Percentiles rank a stretch among this genome's conserved stretches.
Evolutionary conservation across 2,888 invertebrate species (phyloP).

Genomic region (Himalopsyche japonica): DNA sequence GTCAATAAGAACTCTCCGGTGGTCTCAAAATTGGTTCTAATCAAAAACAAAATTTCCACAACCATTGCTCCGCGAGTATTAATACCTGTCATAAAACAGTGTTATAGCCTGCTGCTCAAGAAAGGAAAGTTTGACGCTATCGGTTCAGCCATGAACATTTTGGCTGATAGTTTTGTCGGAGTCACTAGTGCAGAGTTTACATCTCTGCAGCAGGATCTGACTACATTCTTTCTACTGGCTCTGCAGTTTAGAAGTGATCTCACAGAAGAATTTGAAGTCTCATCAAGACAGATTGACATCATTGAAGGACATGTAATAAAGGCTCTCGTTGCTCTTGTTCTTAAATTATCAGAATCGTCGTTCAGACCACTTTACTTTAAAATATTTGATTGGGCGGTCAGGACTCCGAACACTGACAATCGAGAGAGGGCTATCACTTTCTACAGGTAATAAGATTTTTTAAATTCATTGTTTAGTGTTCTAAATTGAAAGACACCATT

Average conservation of each 20-base stretch:
- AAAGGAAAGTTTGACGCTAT: slow-evolving; percentile 65
- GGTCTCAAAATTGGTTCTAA: slow-evolving; percentile 61
- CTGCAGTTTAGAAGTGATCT: slow-evolving; percentile 69
- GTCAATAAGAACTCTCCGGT: slow-evolving; percentile 61
- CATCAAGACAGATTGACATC: slow-evolving; percentile 52
- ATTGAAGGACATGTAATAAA: slow-evolving; percentile 78
- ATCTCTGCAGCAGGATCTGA: slow-evolving; percentile 68
- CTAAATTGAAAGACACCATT: neutral
- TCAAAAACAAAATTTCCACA: slow-evolving; percentile 69
- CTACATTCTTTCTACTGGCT: slow-evolving; percentile 73
- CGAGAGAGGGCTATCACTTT: slow-evolving; percentile 78
- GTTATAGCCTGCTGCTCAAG: slow-evolving; percentile 65
- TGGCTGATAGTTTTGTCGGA: slow-evolving; percentile 72
- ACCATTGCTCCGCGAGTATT: slow-evolving; percentile 75
- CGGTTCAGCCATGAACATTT: slow-evolving; percentile 72
- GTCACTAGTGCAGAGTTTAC: slow-evolving; percentile 67
- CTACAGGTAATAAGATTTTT: slow-evolving; percentile 62
- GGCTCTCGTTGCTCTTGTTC: slow-evolving; percentile 76
- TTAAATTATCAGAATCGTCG: slow-evolving; percentile 86
- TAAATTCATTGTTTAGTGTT: neutral
- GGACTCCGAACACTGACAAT: slow-evolving; percentile 61
- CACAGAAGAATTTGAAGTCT: slow-evolving; percentile 46
- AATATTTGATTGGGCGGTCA: slow-evolving; percentile 85
- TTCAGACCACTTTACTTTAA: slow-evolving; percentile 88
- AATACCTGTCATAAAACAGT: slow-evolving; percentile 71